phyloP scores from a whole-genome alignment of 2,888 invertebrate genomes.

The Plagodis pulveraria region DNA sequence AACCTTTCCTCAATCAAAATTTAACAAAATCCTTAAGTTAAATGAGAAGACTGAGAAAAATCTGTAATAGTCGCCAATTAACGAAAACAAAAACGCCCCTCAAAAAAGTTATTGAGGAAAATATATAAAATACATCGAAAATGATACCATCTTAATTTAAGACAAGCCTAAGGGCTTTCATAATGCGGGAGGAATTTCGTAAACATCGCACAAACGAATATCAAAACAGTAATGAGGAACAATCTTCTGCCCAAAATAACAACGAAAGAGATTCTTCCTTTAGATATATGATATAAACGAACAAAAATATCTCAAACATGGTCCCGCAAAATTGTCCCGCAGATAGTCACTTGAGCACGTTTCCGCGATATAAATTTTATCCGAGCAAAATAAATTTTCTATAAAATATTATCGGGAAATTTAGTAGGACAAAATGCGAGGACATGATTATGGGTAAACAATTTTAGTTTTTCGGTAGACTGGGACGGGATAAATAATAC shows the following conservation, averaged over 20 bases:
- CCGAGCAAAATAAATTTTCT: conserved; percentile 16
- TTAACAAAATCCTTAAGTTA: background rate
- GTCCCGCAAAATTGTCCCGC: conserved; percentile 9
- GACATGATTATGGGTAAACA: conserved; percentile 19
- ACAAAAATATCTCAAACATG: conserved; percentile 17
- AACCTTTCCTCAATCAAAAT: background rate
- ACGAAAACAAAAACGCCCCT: conserved; percentile 8
- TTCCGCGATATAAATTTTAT: conserved; percentile 21
- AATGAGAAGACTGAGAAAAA: background rate
- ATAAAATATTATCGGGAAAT: conserved; percentile 18
- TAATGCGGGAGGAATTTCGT: conserved; percentile 19
- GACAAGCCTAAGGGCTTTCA: conserved; percentile 21
- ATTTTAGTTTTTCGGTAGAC: conserved; percentile 11
- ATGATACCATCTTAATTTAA: conserved; percentile 37
- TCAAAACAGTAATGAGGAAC: conserved; percentile 57
- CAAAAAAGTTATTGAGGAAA: conserved; percentile 17
- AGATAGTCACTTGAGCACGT: conserved; percentile 27
- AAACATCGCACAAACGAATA: conserved; percentile 45
- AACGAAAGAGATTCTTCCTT: conserved; percentile 1
- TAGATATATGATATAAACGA: conserved; percentile 12
- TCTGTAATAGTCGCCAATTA: conserved; percentile 14
- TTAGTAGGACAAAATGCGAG: conserved; percentile 5
- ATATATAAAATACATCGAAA: conserved; percentile 28
- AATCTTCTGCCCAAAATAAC: conserved; percentile 37
- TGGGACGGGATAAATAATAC: background rate